Base-by-base conservation (phyloP, 1,140 invertebrate species). In the Coptotermes formosanus region DNA sequence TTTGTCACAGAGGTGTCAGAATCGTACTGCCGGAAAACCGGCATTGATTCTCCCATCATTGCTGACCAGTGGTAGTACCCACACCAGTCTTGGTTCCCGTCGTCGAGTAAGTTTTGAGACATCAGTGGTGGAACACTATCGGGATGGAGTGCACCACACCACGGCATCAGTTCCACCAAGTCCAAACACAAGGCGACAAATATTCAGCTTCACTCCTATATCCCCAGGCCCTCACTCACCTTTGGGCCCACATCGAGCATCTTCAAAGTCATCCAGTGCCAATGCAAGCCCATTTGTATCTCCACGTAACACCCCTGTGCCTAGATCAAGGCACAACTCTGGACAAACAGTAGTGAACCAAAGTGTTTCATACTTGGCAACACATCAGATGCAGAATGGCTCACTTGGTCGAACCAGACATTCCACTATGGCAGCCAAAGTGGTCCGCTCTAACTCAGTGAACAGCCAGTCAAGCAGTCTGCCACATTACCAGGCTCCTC, bases 141-240 rank as follows among this genome's bases (percentile, higher is more conserved):
- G 82, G 8, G 85, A 64, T 75, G 45, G 85, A 83, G 87, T 86
- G 21, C 89, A 89, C 19, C 89, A 90, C 44, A 89, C 90, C 30
- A 55, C 52, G 19, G 14, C 52, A 55, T 75, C 64, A 8, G 91
- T 93, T 30, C 92, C 93, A 52, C 91, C 91, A 85, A 94, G 94
- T 91, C 94, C 94, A 4, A 94, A 93, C 88, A 93, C 93, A 21
- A 92, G 96, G 88, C 92, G 95, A 75, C 94, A 95, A 89, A 95
- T 95, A 89, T 97, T 96, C 89, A 96, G 94, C 90, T 97, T 97
- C 89, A 95, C 95, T 12, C 96, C 96, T 0, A 97, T 97, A 88
- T 96, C 95, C 44, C 95, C 96, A 11, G 93, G 94, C 85, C 93
- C 94, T 44, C 92, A 93, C 89, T 93, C 92, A 9, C 94, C 93